phyloP scores from a whole-genome alignment of 2,797 vertebrate species.

The Trematomus bernacchii region DNA sequence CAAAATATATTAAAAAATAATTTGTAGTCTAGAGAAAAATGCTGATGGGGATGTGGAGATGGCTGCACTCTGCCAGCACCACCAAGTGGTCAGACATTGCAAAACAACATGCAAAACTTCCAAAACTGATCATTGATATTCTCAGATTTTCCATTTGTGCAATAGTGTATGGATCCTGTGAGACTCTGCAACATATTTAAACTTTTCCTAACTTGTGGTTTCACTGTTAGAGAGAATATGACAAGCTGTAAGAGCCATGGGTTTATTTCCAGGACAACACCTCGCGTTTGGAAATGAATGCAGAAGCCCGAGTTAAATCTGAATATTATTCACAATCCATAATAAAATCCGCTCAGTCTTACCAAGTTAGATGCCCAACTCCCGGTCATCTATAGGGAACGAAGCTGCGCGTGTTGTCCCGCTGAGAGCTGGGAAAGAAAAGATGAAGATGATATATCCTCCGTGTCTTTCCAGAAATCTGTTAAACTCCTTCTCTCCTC shows the following conservation, averaged over 20 bases:
- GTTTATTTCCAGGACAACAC: not conserved
- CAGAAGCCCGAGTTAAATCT: not conserved
- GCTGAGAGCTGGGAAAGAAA: slow-evolving; percentile 56
- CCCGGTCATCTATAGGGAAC: slow-evolving; percentile 81
- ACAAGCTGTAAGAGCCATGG: not conserved
- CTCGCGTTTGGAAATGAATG: not conserved
- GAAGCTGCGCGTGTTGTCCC: slow-evolving; percentile 69
- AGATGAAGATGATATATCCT: slow-evolving; percentile 75
- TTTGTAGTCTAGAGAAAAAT: slow-evolving; percentile 16
- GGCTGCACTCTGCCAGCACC: slow-evolving; percentile 80
- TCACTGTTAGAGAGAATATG: not conserved
- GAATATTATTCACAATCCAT: not conserved
- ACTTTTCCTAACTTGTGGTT: not conserved
- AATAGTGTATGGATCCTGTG: fast-evolving
- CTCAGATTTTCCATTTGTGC: not conserved
- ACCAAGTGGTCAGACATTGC: slow-evolving; percentile 74
- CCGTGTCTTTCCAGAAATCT: slow-evolving; percentile 43
- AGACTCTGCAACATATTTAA: not conserved
- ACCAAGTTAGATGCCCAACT: slow-evolving; percentile 82
- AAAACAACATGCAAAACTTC: slow-evolving; percentile 67
- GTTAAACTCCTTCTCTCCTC: slow-evolving; percentile 53
- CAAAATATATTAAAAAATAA: slow-evolving; percentile 28
- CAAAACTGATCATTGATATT: slow-evolving; percentile 60
- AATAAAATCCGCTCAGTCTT: slow-evolving; percentile 51
- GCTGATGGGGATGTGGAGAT: not conserved